phyloP scores from a whole-genome alignment of 2,888 invertebrate species.

The Ennomos erosarius region DNA sequence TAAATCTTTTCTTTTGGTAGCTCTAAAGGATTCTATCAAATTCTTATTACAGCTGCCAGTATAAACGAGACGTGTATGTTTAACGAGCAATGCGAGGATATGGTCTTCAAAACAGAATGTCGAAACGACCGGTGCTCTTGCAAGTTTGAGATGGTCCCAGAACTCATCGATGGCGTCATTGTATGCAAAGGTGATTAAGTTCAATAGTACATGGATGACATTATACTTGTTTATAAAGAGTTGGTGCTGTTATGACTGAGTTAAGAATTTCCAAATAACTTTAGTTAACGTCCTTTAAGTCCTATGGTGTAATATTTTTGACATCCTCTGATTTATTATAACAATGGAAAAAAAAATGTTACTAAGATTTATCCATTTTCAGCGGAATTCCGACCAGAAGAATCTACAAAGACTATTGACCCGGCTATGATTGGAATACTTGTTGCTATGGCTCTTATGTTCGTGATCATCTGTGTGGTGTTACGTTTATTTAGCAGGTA shows the following conservation, averaged over 20 bases:
- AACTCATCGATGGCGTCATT: constrained; percentile 88
- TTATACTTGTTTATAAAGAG: constrained; percentile 6
- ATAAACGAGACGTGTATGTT: constrained; percentile 94
- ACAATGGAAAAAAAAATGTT: too few species aligned
- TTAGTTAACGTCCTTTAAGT: too few species aligned
- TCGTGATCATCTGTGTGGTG: constrained; percentile 96
- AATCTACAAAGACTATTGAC: constrained; percentile 89
- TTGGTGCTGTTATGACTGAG: too few species aligned
- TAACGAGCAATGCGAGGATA: constrained; percentile 92
- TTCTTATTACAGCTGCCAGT: constrained; percentile 87
- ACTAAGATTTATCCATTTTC: constrained; percentile 42
- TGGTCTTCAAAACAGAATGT: constrained; percentile 91
- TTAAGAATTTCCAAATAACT: too few species aligned
- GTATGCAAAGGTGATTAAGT: constrained; percentile 90
- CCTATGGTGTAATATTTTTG: too few species aligned
- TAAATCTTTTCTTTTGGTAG: too few species aligned
- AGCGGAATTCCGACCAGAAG: constrained; percentile 86
- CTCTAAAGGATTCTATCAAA: not conserved
- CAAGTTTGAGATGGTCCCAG: constrained; percentile 91
- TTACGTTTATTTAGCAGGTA: constrained; percentile 96
- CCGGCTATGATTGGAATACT: constrained; percentile 96
- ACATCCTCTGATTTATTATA: too few species aligned
- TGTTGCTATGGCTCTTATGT: constrained; percentile 96
- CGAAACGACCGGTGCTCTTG: constrained; percentile 91
- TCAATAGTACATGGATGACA: constrained; percentile 7